Conservation (phyloP, 2,113 vertebrate species). For the Forbesichthys papilliferus region DNA sequence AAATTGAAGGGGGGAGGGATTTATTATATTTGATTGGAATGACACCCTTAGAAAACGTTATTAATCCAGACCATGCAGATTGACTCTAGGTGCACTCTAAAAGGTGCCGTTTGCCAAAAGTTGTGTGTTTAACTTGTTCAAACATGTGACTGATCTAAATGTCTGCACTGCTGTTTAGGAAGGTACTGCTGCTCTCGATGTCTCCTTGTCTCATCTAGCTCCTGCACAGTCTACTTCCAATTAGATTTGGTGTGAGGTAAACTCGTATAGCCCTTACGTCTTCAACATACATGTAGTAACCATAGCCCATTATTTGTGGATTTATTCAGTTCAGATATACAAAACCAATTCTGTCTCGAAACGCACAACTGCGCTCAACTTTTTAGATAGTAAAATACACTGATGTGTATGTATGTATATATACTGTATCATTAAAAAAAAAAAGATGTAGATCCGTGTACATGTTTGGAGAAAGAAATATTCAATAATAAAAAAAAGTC, state of each 20-base stretch:
- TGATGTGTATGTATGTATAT: constrained; percentile 73
- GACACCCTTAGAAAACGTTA: constrained; percentile 14
- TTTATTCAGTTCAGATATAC: constrained; percentile 57
- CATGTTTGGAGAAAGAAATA: constrained; percentile 75
- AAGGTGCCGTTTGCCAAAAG: constrained; percentile 67
- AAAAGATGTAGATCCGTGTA: constrained; percentile 65
- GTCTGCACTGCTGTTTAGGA: constrained; percentile 61
- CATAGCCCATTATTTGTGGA: constrained; percentile 33
- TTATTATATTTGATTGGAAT: neutral
- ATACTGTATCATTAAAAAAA: constrained; percentile 78
- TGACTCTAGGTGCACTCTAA: constrained; percentile 43
- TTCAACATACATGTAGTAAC: constrained; percentile 32
- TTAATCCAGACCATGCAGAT: neutral
- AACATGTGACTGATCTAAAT: constrained; percentile 48
- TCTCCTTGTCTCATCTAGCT: constrained; percentile 40
- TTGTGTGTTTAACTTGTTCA: constrained; percentile 57
- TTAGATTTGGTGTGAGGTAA: constrained; percentile 48
- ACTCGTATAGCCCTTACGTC: constrained; percentile 54
- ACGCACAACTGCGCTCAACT: constrained; percentile 77
- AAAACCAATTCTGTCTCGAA: constrained; percentile 70
- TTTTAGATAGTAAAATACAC: constrained; percentile 78
- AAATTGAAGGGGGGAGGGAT: neutral
- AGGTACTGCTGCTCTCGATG: constrained; percentile 54
- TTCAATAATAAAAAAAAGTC: constrained; percentile 75
- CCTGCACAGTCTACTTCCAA: constrained; percentile 53